Evolutionary conservation across 2,113 vertebrate species (phyloP), one percentile per base, ranked within the genome.

Genomic region (Sciurus niger): DNA sequence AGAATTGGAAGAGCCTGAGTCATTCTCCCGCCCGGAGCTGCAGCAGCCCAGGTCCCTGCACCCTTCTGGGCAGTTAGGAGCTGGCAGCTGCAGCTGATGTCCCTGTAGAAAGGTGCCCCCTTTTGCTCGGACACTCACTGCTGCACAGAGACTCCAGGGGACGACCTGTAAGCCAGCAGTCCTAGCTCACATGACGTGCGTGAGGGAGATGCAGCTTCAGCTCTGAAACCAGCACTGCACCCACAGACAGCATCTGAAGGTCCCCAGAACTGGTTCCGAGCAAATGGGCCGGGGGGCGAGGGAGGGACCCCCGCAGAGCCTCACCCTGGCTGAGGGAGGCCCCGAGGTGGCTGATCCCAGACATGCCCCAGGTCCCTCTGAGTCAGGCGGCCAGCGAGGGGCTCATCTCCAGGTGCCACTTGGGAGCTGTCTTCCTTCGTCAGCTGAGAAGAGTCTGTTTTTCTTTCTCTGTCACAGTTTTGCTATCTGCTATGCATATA

Each of bases 351-450:
- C 40, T 25, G 55, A 22, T 12, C 6, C 24, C 7, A 6, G 14
- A 37, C 28, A 4, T 2, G 34, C 28, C 0, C 0, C 17, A 16
- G 2, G 2, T 6, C 4, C 32, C 43, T 1, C 8, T 0, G n/a
- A 2, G 16, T 14, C 2, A 1, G 22, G 34, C 2, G 14, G 67
- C 13, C 32, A n/a, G 32, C 2, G 7, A n/a, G 70, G 11, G 40
- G 16, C 40, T 14, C 25, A 51, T 28, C 34, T 60, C 73, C 22
- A 6, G 17, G 17, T 3, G 37, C 22, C 0, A 6, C 25, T 18
- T 70, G 77, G 43, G 43, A 28, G 16, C 43, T 1, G 51, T 6
- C 58, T 80, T 53, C 60, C 4, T 34, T 16, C 77, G 4, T 46
- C 12, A 24, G 73, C 58, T 55, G 34, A 43, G 43, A 17, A 30